Evolutionary conservation across 2,888 invertebrate genomes (phyloP), one percentile per base, ranked within the genome.

Genomic region (Drosophila lutescens): DNA sequence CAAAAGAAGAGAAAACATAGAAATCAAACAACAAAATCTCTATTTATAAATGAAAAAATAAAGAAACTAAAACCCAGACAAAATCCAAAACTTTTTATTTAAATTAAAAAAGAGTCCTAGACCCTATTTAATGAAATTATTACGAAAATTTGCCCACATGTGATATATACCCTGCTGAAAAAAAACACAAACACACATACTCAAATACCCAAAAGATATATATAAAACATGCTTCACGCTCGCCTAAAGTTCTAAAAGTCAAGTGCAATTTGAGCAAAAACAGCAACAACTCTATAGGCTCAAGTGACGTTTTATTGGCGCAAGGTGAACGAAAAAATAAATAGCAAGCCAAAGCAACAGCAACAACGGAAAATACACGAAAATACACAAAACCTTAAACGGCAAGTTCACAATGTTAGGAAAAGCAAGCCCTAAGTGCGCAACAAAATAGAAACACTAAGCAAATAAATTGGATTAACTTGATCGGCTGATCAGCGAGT

Each of bases 301-400:
- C 67, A 73, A 79, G 80, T 77, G 79, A 81, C 84, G 74, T 86
- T 85, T 88, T 85, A 85, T 88, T 86, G 77, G 88, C 88, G 84
- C 84, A 83, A 83, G 74, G 75, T 75, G 70, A 74, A 74, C 70
- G 43, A 44, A 65, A 65, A 65, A 40, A 30, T 15, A 34, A 30
- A 54, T 53, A 17, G 32, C 47, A 68, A 54, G n/a, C 43, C 23
- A 36, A 59, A 20, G 49, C 15, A 53, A 67, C 47, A 79, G 38
- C 17, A 20, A 53, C 23, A 53, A 20, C 43, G 30, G 9, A 63
- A 63, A 73, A 63, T 57, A 62, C 51, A 67, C 53, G 38, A 76
- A 63, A 76, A 75, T 58, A 54, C 38, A 51, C 49, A 50, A 54
- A 51, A 54, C 54, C 54, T 26, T 54, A 55, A 57, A 47, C 53